Conservation (phyloP, 2,797 vertebrate species). For the Muraenolepis orangiensis region DNA sequence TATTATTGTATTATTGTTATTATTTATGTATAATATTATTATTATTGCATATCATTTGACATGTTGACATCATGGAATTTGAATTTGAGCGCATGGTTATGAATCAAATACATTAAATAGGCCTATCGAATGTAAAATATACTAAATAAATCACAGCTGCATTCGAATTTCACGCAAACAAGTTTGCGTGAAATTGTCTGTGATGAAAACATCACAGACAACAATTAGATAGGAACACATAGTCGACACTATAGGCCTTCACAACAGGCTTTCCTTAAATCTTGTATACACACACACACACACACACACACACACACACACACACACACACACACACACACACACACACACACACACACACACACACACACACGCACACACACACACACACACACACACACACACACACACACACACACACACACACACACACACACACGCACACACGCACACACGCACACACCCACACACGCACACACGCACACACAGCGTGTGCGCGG, state of each 20-base stretch:
- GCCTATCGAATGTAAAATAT: neutral
- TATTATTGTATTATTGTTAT: neutral
- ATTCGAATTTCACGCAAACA: too few relatives aligned
- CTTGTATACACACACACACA: neutral
- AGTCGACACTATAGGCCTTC: too few relatives aligned
- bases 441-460: conserved; percentile 15
- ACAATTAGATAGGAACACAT: too few relatives aligned
- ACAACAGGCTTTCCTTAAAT: conserved; percentile 3
- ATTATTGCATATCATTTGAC: neutral
- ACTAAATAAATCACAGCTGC: neutral
- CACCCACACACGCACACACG: conserved; percentile 3
- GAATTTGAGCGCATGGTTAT: neutral
- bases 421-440: conserved; percentile 4
- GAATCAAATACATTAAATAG: neutral
- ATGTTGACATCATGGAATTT: neutral
- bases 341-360: conserved; percentile 9
- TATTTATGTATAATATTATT: neutral
- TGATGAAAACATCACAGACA: too few relatives aligned
- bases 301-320: conserved; percentile 1
- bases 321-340: conserved; percentile 6
- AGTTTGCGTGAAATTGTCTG: too few relatives aligned
- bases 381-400: conserved; percentile 4
- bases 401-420: conserved; percentile 8
- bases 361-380: conserved; percentile 1
- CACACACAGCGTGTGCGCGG: too few relatives aligned